Evolutionary conservation across 1,140 invertebrate genomes (phyloP), one percentile per base, ranked within the genome.

Genomic region (Manduca sexta): DNA sequence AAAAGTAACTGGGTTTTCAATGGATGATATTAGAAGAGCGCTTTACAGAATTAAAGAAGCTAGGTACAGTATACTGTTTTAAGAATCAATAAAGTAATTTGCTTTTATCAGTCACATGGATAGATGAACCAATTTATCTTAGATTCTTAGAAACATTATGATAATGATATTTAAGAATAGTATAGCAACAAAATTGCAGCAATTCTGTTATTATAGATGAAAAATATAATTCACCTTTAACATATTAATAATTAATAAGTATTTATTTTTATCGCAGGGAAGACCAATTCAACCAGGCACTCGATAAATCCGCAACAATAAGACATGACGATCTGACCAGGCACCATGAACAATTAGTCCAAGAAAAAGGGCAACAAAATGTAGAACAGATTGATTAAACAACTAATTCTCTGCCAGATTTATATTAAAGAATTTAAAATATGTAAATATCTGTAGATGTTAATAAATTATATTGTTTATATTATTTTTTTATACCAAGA

Each of bases 21-120:
- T 84, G 78, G 46, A 55, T 0, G 74, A 84, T 14, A 68, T 84
- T 16, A 64, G 73, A 56, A 52, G 58, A 53, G 64, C 69, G n/a
- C 48, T 84, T 18, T 62, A 74, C 52, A 70, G 47, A 51, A 33
- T 84, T 10, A 80, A 56, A 49, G 48, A 65, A 64, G 52, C 62
- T 14, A 81, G 79, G 79, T 83, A 64, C 39, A 49, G 49, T 39
- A 13, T 37, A n/a, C n/a, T n/a, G n/a, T n/a, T n/a, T n/a, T n/a
- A n/a, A n/a, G n/a, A n/a, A n/a, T n/a, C n/a, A n/a, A n/a, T n/a
- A n/a, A n/a, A n/a, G n/a, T n/a, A n/a, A n/a, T n/a, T n/a, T n/a
- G n/a, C n/a, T n/a, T n/a, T n/a, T n/a, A n/a, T n/a, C n/a, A n/a
- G n/a, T n/a, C n/a, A n/a, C n/a, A n/a, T n/a, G n/a, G n/a, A n/a